These are phyloP conservation scores for Campoletis sonorensis DNA, from an alignment of 1,140 invertebrate species.

Conservation along the genomic window DNA sequence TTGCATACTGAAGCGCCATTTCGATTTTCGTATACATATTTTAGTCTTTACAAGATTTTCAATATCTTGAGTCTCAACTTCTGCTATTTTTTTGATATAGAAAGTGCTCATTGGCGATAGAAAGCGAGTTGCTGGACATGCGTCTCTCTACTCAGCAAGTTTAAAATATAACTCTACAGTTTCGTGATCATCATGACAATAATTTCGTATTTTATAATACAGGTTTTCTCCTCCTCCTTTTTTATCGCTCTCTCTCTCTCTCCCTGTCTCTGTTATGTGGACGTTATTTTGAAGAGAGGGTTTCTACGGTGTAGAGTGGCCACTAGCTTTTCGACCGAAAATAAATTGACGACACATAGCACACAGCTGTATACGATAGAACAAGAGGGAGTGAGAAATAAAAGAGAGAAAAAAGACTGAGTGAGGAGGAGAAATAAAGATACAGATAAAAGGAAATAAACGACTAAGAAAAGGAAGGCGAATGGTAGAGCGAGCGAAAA, in stretches of 20 bases:
- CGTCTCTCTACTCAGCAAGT: neutral
- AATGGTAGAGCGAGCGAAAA: neutral
- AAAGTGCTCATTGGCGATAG: neutral
- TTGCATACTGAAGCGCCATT: neutral
- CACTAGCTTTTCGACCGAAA: constrained; percentile 23
- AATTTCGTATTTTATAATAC: neutral
- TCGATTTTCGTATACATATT: neutral
- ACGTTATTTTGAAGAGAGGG: neutral
- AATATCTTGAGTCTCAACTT: neutral
- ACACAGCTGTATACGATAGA: neutral
- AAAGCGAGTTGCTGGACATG: neutral
- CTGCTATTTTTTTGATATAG: neutral
- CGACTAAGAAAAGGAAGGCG: neutral
- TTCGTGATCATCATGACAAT: neutral
- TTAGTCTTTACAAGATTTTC: neutral
- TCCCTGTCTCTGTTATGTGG: neutral
- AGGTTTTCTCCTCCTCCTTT: neutral
- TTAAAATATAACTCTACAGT: neutral
- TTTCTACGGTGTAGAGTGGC: constrained; percentile 1
- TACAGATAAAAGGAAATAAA: neutral
- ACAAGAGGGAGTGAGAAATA: neutral
- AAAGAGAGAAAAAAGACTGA: neutral
- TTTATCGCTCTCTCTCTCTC: neutral
- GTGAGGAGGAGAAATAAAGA: neutral
- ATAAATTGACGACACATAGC: constrained; percentile 23